Conservation (phyloP, 1,140 invertebrate species). For the Batillaria attramentaria region DNA sequence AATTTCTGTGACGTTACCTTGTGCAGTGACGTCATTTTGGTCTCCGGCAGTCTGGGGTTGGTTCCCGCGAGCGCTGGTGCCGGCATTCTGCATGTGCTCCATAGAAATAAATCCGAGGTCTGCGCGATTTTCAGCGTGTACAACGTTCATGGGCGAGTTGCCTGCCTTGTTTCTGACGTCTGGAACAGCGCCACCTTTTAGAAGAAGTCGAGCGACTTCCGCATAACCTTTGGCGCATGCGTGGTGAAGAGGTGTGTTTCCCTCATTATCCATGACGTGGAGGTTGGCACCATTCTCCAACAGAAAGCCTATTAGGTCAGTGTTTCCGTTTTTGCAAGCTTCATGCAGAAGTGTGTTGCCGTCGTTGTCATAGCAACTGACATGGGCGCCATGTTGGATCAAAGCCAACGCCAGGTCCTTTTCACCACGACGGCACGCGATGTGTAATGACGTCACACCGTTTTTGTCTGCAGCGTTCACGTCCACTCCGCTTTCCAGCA, state of each 20-base stretch:
- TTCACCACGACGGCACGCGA: constrained; percentile 6
- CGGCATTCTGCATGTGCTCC: not conserved
- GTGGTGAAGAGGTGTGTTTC: constrained; percentile 13
- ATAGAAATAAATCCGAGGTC: not conserved
- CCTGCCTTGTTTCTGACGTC: not conserved
- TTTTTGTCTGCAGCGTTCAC: constrained; percentile 86
- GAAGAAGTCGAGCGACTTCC: not conserved
- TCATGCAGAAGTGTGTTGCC: constrained; percentile 15
- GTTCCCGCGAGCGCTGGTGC: not conserved
- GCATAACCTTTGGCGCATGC: not conserved
- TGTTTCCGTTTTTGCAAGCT: not conserved
- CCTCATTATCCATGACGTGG: not conserved
- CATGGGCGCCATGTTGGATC: constrained; percentile 8
- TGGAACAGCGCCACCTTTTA: not conserved
- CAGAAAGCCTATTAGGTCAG: not conserved
- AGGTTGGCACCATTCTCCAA: not conserved
- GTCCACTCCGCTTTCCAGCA: constrained; percentile 81
- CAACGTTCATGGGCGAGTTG: not conserved
- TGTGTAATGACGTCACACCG: constrained; percentile 51
- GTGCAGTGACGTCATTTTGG: not conserved
- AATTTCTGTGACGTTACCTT: not conserved
- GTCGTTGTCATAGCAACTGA: not conserved
- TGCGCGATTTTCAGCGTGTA: not conserved
- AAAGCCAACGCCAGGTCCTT: not conserved
- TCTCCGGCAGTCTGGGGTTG: not conserved